A percentile compares a stretch with the other conserved stretches of the same genome.
Conservation (phyloP, 2,113 vertebrate species). For the Bos taurus region ARS-UCD2.0 NC_037332.1:110125501-110126000, state of each 20-base stretch:
- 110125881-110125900: constrained; percentile 31
- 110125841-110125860: background rate
- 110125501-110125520: background rate
- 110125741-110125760: background rate
- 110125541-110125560: no score
- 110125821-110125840: accelerated
- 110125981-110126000: constrained; percentile 36
- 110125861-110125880: background rate
- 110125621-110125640: accelerated
- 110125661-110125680: background rate
- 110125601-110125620: background rate
- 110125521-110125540: background rate
- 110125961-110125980: constrained; percentile 5
- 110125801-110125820: background rate
- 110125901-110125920: background rate
- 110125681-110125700: background rate
- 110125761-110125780: accelerated
- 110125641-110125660: background rate
- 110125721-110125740: background rate
- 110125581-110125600: background rate
- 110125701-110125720: accelerated
- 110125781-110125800: background rate
- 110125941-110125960: constrained; percentile 3
- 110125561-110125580: background rate
- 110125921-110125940: background rate